Evolutionary conservation across 2,797 vertebrate genomes (phyloP).

Genomic region (Sarcoramphus papa): DNA sequence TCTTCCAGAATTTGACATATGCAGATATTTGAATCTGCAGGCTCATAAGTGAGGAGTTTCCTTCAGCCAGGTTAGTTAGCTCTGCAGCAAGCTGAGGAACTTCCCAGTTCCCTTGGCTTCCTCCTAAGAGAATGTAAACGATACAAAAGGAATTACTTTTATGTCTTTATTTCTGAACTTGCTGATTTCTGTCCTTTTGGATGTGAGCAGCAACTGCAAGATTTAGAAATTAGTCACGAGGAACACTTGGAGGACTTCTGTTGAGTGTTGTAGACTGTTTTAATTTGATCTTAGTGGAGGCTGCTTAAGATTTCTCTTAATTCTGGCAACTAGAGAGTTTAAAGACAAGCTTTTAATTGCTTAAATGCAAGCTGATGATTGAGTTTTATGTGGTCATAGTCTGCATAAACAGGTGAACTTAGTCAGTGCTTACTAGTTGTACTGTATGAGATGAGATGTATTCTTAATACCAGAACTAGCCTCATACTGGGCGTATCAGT

Average conservation of each 20-base stretch:
- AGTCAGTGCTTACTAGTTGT: background rate
- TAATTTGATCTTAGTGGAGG: background rate
- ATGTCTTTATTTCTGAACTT: background rate
- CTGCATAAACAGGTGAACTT: background rate
- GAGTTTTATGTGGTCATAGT: background rate
- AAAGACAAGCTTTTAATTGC: background rate
- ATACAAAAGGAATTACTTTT: background rate
- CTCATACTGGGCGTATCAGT: background rate
- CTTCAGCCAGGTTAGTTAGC: background rate
- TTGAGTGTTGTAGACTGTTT: background rate
- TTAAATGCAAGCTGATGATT: background rate
- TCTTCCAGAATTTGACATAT: background rate
- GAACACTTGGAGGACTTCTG: background rate
- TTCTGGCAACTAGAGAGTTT: background rate
- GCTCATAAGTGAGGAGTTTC: background rate
- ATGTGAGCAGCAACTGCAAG: background rate
- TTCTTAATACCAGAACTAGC: background rate
- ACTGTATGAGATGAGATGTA: background rate
- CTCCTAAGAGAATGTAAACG: background rate
- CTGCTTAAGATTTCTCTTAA: background rate
- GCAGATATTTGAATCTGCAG: background rate
- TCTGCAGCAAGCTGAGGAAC: background rate
- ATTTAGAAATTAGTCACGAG: background rate
- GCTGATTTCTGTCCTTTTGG: background rate
- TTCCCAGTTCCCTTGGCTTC: background rate